Base-by-base conservation (phyloP, 2,888 invertebrate genomes). In the Pegoplata infirma region DNA sequence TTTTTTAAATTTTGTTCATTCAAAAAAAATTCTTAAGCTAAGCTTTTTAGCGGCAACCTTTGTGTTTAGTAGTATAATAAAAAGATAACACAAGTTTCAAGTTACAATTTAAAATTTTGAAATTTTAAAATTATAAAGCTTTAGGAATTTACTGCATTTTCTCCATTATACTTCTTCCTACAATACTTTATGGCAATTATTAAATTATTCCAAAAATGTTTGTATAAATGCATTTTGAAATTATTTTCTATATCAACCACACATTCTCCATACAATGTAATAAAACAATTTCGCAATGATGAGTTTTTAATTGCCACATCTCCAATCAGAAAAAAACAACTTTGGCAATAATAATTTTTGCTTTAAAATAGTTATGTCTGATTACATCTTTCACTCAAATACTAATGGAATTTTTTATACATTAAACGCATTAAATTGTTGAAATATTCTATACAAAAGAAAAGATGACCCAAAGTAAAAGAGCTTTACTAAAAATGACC, bases 271-370 rank as follows among this genome's bases (percentile, higher is more conserved):
- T 49, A 12, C 17, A 49, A 49, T 21, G 12, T 21, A 49, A 49
- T 12, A n/a, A 12, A 21, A 2, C 4, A 21, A 49, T 51, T 5
- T 25, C 1, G 12, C 3, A n/a, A 25, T 71, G 32, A 61, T 47
- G 23, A 32, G 72, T 17, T 63, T 72, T 63, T 63, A 72, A 72
- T 63, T 63, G 5, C 40, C 10, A 10, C 32, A 32, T 32, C 8
- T 32, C 10, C 8, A 47, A 19, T 2, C 19, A 14, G n/a, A n/a
- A n/a, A n/a, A n/a, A n/a, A n/a, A 8, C 7, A 21, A 28, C 14
- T n/a, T n/a, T n/a, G 17, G 32, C 5, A 6, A 16, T 19, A 28
- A 28, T 12, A 23, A 53, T 10, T 32, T 32, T 3, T 2, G 1
- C n/a, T n/a, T n/a, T n/a, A n/a, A n/a, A n/a, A n/a, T n/a, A n/a